These are phyloP conservation scores for Pteruthius melanotis DNA, from an alignment of 2,113 vertebrate genomes.

Conservation along the genomic window DNA sequence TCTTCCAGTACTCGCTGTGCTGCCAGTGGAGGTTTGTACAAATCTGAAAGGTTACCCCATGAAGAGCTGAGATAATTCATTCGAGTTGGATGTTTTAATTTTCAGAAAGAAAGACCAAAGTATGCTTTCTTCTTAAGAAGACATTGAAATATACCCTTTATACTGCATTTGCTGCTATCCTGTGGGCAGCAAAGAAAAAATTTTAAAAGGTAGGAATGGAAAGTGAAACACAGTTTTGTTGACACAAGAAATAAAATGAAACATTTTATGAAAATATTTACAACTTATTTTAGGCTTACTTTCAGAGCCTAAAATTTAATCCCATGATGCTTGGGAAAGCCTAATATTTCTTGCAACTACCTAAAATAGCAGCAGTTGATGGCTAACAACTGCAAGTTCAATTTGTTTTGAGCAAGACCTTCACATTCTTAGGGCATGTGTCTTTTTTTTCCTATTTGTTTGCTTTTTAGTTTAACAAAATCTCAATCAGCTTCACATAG, in stretches of 20 bases:
- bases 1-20: accelerated
- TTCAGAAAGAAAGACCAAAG: not conserved
- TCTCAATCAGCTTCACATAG: not conserved
- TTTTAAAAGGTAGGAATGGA: not conserved
- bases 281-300: not conserved
- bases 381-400: not conserved
- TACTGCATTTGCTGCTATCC: not conserved
- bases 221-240: not conserved
- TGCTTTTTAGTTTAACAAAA: not conserved
- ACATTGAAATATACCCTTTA: not conserved
- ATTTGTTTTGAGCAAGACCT: not conserved
- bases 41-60: not conserved
- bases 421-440: not conserved
- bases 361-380: not conserved
- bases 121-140: not conserved
- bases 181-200: not conserved
- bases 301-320: not conserved
- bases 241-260: not conserved
- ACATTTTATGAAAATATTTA: not conserved
- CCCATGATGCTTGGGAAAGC: not conserved
- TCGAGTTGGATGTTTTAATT: not conserved
- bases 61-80: not conserved
- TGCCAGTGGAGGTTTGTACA: not conserved
- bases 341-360: not conserved
- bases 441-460: not conserved